These are phyloP conservation scores for Darevskia mixta DNA, from an alignment of 2,797 vertebrate genomes.

Conservation along the genomic window DNA sequence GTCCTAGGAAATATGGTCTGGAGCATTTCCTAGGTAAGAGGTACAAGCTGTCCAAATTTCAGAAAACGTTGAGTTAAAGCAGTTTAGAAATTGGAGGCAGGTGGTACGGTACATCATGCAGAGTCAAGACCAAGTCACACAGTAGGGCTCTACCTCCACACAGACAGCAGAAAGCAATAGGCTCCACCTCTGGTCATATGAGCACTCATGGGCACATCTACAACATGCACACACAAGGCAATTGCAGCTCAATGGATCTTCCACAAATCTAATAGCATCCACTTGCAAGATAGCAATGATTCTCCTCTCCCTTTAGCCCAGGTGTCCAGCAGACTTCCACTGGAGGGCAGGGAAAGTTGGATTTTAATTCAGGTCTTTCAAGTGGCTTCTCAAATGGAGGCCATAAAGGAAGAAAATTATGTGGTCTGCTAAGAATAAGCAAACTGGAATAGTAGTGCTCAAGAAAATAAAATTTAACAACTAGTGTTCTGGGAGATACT, in stretches of 20 bases:
- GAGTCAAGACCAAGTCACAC: background rate
- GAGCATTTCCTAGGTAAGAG: background rate
- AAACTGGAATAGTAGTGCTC: background rate
- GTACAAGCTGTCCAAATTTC: background rate
- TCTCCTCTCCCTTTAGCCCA: background rate
- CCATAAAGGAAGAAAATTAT: background rate
- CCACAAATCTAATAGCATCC: background rate
- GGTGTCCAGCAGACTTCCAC: background rate
- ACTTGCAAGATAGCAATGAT: conserved; percentile 1
- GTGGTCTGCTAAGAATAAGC: background rate
- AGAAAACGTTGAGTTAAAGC: background rate
- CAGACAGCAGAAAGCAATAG: background rate
- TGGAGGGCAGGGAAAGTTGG: background rate
- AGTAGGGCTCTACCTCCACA: background rate
- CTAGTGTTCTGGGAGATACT: background rate
- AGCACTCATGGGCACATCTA: background rate
- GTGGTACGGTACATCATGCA: background rate
- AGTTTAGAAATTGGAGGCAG: background rate
- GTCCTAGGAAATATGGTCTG: background rate
- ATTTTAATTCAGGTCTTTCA: conserved; percentile 4
- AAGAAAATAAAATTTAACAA: conserved; percentile 5
- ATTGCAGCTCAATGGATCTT: background rate
- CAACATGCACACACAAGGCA: background rate
- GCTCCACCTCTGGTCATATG: background rate
- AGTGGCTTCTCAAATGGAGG: background rate